Evolutionary conservation across 2,888 invertebrate species (phyloP).

Genomic region (Frankliniella fusca): DNA sequence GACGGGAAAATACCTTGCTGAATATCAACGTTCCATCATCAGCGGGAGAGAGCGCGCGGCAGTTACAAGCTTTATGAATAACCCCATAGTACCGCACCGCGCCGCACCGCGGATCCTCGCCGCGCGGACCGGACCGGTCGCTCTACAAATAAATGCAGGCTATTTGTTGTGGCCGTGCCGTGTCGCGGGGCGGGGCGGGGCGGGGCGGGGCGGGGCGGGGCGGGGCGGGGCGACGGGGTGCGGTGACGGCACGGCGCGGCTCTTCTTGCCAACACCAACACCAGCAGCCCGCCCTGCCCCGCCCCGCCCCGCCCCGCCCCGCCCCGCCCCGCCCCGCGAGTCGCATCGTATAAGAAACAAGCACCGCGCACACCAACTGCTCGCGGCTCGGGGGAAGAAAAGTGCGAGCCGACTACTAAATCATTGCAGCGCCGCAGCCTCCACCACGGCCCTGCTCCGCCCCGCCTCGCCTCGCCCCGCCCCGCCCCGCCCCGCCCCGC

Average conservation of each 20-base stretch:
- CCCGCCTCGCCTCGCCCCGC: neutral
- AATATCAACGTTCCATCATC: too few relatives aligned
- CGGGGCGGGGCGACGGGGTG: neutral
- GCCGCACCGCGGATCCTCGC: too few relatives aligned
- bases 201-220: neutral
- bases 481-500: neutral
- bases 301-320: neutral
- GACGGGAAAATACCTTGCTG: too few relatives aligned
- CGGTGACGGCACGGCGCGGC: neutral
- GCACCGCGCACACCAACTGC: neutral
- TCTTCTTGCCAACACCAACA: conserved; percentile 15
- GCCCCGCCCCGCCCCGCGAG: neutral
- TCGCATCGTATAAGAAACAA: neutral
- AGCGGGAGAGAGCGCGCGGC: too few relatives aligned
- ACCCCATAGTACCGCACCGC: neutral
- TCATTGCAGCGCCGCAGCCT: neutral
- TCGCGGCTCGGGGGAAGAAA: too few relatives aligned
- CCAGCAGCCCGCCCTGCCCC: neutral
- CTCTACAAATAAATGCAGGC: conserved; percentile 22
- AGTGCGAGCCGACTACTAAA: neutral
- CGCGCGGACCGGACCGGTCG: neutral
- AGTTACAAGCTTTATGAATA: neutral
- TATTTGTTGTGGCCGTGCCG: neutral
- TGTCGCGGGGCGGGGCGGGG: neutral
- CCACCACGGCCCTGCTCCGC: neutral